Percentiles rank a stretch among this genome's conserved stretches.
Evolutionary conservation across 1,140 invertebrate genomes (phyloP).

Genomic region (Calephelis nemesis): DNA sequence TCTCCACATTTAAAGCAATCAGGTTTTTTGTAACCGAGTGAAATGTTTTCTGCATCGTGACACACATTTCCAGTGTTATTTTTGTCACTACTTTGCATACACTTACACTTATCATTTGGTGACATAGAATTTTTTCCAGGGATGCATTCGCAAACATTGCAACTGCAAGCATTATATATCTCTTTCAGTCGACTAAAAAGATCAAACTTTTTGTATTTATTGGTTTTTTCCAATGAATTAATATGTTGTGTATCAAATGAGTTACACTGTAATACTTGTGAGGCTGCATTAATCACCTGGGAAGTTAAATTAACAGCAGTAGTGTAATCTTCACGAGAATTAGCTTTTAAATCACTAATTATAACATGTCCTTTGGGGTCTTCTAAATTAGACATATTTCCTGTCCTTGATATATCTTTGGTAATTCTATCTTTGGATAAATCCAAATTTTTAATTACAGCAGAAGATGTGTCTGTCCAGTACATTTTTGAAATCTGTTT

Average conservation of each 20-base stretch:
- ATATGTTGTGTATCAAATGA: background rate
- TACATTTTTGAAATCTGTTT: background rate
- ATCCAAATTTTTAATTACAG: too few relatives aligned
- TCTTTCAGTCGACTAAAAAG: slow-evolving; percentile 53
- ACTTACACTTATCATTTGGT: slow-evolving; percentile 37
- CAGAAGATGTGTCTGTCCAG: too few relatives aligned
- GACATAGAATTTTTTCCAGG: slow-evolving; percentile 25
- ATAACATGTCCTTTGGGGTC: too few relatives aligned
- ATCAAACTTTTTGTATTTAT: slow-evolving; percentile 38
- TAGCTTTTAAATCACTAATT: background rate
- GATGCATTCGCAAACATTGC: slow-evolving; percentile 63
- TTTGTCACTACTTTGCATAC: slow-evolving; percentile 48
- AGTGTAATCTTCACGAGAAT: slow-evolving; percentile 19
- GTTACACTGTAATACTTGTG: slow-evolving; percentile 32
- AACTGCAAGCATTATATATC: slow-evolving; percentile 58
- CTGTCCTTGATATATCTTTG: too few relatives aligned
- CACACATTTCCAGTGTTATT: background rate
- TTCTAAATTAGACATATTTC: too few relatives aligned
- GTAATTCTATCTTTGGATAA: too few relatives aligned
- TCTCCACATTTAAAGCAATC: slow-evolving; percentile 41
- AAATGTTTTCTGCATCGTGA: background rate
- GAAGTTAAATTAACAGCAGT: slow-evolving; percentile 44
- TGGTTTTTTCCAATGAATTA: slow-evolving; percentile 16
- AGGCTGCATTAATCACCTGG: slow-evolving; percentile 52
- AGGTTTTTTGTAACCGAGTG: slow-evolving; percentile 45